Evolutionary conservation across 2,888 invertebrate genomes (phyloP).

Genomic region (Hyposoter didymator): DNA sequence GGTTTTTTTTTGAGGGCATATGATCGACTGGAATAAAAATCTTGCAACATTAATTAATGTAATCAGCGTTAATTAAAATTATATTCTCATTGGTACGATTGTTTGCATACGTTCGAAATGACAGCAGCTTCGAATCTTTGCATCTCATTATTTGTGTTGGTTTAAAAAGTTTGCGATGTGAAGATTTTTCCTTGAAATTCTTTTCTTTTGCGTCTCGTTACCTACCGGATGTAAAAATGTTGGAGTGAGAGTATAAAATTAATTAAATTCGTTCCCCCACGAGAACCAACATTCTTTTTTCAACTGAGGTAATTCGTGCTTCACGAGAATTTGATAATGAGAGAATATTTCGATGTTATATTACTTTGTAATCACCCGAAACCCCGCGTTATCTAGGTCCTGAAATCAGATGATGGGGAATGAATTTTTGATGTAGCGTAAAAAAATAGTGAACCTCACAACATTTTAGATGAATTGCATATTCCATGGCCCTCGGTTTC

Average conservation of each 20-base stretch:
- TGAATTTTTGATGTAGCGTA: too few relatives aligned
- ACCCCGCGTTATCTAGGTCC: background rate
- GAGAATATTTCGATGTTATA: background rate
- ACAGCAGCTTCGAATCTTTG: too few relatives aligned
- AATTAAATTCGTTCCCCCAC: background rate
- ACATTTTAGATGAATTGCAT: background rate
- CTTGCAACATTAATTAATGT: too few relatives aligned
- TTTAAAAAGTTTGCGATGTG: too few relatives aligned
- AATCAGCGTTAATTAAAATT: background rate
- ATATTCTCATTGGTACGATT: too few relatives aligned
- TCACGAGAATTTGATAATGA: background rate
- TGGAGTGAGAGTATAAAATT: background rate
- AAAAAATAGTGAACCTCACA: too few relatives aligned
- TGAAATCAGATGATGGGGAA: background rate
- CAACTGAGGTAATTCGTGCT: background rate
- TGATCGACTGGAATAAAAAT: too few relatives aligned
- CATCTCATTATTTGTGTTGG: too few relatives aligned
- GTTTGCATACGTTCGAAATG: too few relatives aligned
- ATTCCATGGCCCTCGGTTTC: conserved; percentile 26
- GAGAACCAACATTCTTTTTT: background rate
- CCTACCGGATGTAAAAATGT: background rate
- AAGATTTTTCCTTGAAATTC: background rate
- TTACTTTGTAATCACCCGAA: background rate
- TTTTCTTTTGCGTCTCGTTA: background rate
- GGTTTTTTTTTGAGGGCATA: too few relatives aligned